phyloP scores from a whole-genome alignment of 2,888 invertebrate species.

The Balanococcus diminutus region DNA sequence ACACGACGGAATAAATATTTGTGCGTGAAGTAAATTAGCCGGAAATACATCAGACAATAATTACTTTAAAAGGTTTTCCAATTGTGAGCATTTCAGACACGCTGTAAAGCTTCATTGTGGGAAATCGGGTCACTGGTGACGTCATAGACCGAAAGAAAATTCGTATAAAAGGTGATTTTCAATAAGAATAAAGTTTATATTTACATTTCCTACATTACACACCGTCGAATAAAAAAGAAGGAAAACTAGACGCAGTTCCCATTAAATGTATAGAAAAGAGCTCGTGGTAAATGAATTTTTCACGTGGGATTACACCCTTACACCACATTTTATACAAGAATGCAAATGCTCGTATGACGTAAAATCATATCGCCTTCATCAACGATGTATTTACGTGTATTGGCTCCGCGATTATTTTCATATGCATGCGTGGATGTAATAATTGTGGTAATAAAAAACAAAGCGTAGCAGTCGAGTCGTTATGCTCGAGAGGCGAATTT shows the following conservation, averaged over 20 bases:
- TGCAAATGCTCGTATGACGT: neutral
- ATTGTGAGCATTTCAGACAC: slow-evolving; percentile 9
- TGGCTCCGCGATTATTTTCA: neutral
- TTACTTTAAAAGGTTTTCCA: slow-evolving; percentile 16
- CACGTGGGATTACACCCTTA: neutral
- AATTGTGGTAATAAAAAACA: neutral
- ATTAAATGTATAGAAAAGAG: neutral
- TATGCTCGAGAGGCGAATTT: too few relatives aligned
- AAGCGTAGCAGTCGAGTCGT: too few relatives aligned
- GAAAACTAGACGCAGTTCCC: neutral
- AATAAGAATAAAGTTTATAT: slow-evolving; percentile 30
- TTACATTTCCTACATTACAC: neutral
- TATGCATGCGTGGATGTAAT: neutral
- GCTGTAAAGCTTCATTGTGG: neutral
- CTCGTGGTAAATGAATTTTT: neutral
- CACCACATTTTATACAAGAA: neutral
- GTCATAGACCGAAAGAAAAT: slow-evolving; percentile 33
- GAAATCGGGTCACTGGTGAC: slow-evolving; percentile 48
- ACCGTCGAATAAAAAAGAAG: neutral
- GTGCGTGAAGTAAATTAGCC: slow-evolving; percentile 4
- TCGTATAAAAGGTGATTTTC: slow-evolving; percentile 34
- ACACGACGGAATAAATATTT: neutral
- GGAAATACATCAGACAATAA: slow-evolving; percentile 32
- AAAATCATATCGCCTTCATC: neutral
- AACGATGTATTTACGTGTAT: neutral